Evolutionary conservation across 2,797 vertebrate genomes (phyloP).

Genomic region (Rhinatrema bivittatum): DNA sequence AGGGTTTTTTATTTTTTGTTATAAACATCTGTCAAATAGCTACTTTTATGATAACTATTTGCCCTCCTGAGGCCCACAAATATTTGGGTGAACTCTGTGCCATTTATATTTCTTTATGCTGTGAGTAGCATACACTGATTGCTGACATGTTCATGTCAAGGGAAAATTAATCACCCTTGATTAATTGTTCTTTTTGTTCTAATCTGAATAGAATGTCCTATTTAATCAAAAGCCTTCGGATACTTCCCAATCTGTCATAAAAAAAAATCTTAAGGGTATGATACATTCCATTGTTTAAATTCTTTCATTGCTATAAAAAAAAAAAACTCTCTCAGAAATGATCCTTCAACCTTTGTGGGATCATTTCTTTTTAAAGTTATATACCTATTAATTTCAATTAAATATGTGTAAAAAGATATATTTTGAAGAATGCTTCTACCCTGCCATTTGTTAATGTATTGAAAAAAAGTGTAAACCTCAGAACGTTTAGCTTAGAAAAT

Average conservation of each 20-base stretch:
- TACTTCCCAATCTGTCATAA: slow-evolving; percentile 45
- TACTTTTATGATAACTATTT: no score
- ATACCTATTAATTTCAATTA: slow-evolving; percentile 72
- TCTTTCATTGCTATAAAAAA: slow-evolving; percentile 55
- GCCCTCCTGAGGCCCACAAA: no score
- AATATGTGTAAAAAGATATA: slow-evolving; percentile 71
- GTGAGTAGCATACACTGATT: slow-evolving; percentile 23
- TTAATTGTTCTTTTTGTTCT: background rate
- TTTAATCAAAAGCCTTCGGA: slow-evolving; percentile 50
- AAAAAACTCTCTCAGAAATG: slow-evolving; percentile 57
- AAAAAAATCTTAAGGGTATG: slow-evolving; percentile 43
- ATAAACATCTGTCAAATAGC: no score
- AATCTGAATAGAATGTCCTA: slow-evolving; percentile 24
- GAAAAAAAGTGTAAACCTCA: slow-evolving; percentile 76
- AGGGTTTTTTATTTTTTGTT: no score
- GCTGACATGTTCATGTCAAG: slow-evolving; percentile 27
- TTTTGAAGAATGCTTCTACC: slow-evolving; percentile 61
- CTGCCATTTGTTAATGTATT: slow-evolving; percentile 65
- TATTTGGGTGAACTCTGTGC: no score
- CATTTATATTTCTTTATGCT: slow-evolving; percentile 26
- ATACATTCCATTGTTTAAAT: slow-evolving; percentile 64
- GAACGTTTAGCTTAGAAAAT: slow-evolving; percentile 73
- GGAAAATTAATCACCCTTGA: slow-evolving; percentile 19
- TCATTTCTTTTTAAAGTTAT: slow-evolving; percentile 59
- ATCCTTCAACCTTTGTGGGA: slow-evolving; percentile 45